Base-by-base conservation (phyloP, 2,888 invertebrate species). In the Omphaloscelis lunosa region DNA sequence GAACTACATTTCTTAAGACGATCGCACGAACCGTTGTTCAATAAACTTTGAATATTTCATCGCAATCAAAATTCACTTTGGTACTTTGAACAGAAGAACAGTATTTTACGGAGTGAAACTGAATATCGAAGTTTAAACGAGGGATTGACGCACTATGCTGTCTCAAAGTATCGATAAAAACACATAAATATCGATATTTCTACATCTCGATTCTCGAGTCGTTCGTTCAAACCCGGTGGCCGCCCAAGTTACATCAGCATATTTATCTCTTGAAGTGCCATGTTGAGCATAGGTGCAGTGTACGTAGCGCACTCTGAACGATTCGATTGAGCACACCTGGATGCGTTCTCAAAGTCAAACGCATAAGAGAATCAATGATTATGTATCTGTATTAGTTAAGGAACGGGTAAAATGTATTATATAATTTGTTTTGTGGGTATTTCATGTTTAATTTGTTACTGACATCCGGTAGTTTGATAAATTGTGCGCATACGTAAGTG, bases 271-370 rank as follows among this genome's bases (percentile, higher is more conserved):
- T 48, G 75, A 71, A 77, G 73, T 75, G 69, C 17, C 48, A 34
- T 70, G 76, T 65, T 66, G 53, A 61, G 65, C 61, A 85, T 86
- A 75, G 69, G 85, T 20, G 79, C 59, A 34, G 70, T 17, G 76
- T 79, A 79, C 77, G 78, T 59, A 77, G 73, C 63, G 58, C 56
- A 56, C 66, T 76, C 63, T 51, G 56, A 74, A 70, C 39, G 67
- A 59, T 78, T 77, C 77, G 65, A 75, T 86, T 77, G 67, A 81
- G 84, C 77, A 92, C 94, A 95, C 93, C 94, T 95, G 95, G 94
- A 89, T 89, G 86, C 78, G 86, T 90, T 94, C 93, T 94, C 90
- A 93, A 95, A 95, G 93, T 94, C 93, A 94, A 95, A 95, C 93
- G 81, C 81, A 75, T 80, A 63, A 75, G 78, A 77, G 82, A 89